Evolutionary conservation across 2,888 invertebrate species (phyloP).

Genomic region (Xylophagus ater): DNA sequence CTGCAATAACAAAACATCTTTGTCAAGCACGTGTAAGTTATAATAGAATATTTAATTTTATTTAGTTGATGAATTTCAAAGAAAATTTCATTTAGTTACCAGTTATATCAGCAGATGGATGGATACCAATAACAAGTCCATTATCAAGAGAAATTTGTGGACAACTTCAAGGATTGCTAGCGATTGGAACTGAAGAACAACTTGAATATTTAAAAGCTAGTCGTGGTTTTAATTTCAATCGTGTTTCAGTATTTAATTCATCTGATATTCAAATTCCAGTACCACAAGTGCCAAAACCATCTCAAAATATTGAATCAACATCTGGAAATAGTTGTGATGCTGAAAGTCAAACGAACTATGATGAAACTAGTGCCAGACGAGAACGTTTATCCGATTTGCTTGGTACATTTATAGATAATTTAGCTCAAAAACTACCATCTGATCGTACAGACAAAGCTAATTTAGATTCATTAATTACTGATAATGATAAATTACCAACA

Average conservation of each 20-base stretch:
- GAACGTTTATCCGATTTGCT: conserved; percentile 14
- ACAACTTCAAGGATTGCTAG: conserved; percentile 45
- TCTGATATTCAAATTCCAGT: conserved; percentile 10
- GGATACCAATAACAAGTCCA: conserved; percentile 43
- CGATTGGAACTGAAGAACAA: conserved; percentile 50
- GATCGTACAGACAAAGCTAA: conserved; percentile 5
- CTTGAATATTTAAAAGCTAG: conserved; percentile 44
- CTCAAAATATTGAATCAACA: neutral
- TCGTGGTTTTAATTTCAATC: conserved; percentile 22
- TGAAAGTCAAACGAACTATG: conserved; percentile 12
- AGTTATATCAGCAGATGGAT: conserved; percentile 49
- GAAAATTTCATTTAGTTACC: conserved; percentile 40
- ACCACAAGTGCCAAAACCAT: conserved; percentile 9
- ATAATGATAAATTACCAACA: neutral
- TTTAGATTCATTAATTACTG: neutral
- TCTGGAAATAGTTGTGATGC: conserved; percentile 11
- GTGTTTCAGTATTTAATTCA: conserved; percentile 2
- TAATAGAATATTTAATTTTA: neutral
- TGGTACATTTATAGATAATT: conserved; percentile 19
- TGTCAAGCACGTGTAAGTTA: conserved; percentile 42
- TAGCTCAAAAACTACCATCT: conserved; percentile 17
- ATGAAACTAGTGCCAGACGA: conserved; percentile 3
- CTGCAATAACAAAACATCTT: conserved; percentile 43
- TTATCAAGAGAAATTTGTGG: conserved; percentile 40
- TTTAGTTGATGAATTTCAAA: neutral